phyloP scores from a whole-genome alignment of 2,113 vertebrate genomes.

The Microcebus ravelobensis region DNA sequence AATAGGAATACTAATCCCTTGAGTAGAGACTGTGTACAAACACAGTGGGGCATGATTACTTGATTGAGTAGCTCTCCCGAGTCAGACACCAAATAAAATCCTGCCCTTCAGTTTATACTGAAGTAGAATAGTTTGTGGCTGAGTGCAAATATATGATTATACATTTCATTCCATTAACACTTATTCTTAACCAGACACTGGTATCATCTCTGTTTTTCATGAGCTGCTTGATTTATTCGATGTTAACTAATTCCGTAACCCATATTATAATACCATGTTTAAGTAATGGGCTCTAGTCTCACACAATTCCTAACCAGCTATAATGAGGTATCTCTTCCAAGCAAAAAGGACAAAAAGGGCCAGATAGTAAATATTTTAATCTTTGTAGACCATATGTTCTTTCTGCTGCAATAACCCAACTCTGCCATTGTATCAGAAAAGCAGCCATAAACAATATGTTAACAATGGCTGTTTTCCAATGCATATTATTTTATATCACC shows the following conservation, averaged over 20 bases:
- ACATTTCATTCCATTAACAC: not conserved
- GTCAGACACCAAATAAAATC: not conserved
- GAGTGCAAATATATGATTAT: not conserved
- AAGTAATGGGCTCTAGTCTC: not conserved
- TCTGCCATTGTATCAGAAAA: not conserved
- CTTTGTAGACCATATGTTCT: not conserved
- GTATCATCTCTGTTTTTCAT: not conserved
- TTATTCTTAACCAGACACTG: not conserved
- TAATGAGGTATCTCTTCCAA: not conserved
- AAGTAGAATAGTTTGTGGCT: not conserved
- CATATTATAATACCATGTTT: not conserved
- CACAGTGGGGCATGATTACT: not conserved
- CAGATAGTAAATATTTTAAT: not conserved
- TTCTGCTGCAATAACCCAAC: not conserved
- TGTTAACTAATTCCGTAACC: not conserved
- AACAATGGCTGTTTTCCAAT: not conserved
- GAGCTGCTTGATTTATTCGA: not conserved
- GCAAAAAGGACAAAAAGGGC: not conserved
- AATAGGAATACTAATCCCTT: not conserved
- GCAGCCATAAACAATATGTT: not conserved
- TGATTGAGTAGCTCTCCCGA: not conserved
- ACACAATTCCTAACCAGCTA: not conserved
- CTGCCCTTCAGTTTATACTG: not conserved
- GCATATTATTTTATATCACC: not conserved
- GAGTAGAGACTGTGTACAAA: not conserved